Evolutionary conservation across 2,888 invertebrate species (phyloP), one percentile per base, ranked within the genome.

Genomic region (Drosophila kokeensis): DNA sequence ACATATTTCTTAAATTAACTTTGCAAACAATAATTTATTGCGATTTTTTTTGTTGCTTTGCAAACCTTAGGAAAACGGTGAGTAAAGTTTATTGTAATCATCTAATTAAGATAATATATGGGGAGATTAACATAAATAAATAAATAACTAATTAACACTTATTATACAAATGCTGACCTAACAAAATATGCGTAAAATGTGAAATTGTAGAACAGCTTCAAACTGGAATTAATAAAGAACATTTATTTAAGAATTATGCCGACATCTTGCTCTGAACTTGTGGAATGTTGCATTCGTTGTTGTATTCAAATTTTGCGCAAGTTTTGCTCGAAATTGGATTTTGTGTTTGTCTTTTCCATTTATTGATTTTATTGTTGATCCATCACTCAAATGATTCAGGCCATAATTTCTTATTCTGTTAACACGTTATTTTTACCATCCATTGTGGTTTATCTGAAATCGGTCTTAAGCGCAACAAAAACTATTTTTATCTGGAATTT

Each of bases 1-100:
- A 81, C 76, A 83, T 71, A 79, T 67, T 79, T 81, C 76, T 63
- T 29, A 29, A 36, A 34, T 18, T 11, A 53, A 79, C 69, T 75
- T 69, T 27, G 77, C 65, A 73, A 71, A 75, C 62, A 65, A 52
- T 77, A 59, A 53, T 82, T 75, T 57, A 71, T 64, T 69, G 71
- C 53, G 45, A 42, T 53, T 24, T 49, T 45, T 40, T 65, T 52
- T 45, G n/a, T 40, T 69, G 60, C 63, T 52, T 69, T 49, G 32
- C 38, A 32, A 68, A 29, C 53, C 24, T 38, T 60, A 48, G 54
- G 34, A 66, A 73, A 72, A 66, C 48, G 73, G 77, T 77, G 36
- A 77, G 77, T 77, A 5, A 1, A 58, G 8, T 48, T 63, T 18
- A 30, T 50, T 50, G 40, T 40, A n/a, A 30, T 15, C 4, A 27